phyloP scores from a whole-genome alignment of 2,888 invertebrate species.

The Conistra vaccinii region DNA sequence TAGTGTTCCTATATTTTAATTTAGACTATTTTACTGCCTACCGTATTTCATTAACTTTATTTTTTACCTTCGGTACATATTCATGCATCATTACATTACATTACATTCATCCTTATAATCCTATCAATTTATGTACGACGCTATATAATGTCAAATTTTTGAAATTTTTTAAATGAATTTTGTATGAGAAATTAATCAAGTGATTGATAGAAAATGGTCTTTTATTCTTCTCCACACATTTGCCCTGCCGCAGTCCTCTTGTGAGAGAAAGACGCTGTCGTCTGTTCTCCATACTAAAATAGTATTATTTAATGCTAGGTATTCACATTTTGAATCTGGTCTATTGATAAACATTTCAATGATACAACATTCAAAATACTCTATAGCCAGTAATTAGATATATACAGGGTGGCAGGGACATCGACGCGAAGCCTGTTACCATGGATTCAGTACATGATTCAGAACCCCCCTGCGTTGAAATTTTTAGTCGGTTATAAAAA shows the following conservation, averaged over 20 bases:
- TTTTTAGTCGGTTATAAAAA: too few species aligned
- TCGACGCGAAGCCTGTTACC: too few species aligned
- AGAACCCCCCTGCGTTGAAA: too few species aligned
- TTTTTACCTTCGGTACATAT: constrained; percentile 85
- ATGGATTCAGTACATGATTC: too few species aligned
- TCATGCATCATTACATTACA: constrained; percentile 62
- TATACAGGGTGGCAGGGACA: too few species aligned
- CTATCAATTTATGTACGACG: constrained; percentile 89
- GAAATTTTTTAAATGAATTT: constrained; percentile 90
- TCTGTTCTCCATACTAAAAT: too few species aligned
- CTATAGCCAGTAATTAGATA: not conserved
- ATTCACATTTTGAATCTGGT: not conserved
- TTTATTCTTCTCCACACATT: constrained; percentile 69
- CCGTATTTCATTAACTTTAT: constrained; percentile 87
- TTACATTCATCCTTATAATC: constrained; percentile 87
- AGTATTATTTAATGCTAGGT: too few species aligned
- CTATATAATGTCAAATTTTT: constrained; percentile 90
- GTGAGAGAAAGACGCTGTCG: not conserved
- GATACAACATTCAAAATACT: constrained; percentile 15
- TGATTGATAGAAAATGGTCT: constrained; percentile 87
- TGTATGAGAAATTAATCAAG: constrained; percentile 90
- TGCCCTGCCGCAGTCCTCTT: constrained; percentile 9
- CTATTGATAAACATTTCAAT: constrained; percentile 10
- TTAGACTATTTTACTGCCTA: constrained; percentile 89
- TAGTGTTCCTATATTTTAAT: constrained; percentile 90